Conservation (phyloP, 2,113 vertebrate genomes). For the Catagonus wagneri region DNA sequence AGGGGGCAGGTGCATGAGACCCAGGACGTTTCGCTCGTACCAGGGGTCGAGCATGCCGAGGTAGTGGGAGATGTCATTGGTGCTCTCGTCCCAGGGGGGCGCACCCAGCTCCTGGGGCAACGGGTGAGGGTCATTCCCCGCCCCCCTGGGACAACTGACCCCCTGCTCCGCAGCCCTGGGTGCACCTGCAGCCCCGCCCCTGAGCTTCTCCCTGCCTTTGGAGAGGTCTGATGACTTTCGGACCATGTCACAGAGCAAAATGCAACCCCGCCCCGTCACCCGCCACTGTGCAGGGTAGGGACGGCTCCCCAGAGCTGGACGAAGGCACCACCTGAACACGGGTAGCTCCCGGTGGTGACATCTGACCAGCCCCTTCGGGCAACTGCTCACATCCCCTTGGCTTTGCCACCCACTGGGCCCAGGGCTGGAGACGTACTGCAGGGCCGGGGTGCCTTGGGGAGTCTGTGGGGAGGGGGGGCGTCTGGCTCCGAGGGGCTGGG, state of each 20-base stretch:
- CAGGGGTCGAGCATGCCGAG: slow-evolving; percentile 98
- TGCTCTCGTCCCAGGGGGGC: slow-evolving; percentile 86
- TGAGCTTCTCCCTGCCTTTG: background rate
- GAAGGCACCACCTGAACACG: accelerated
- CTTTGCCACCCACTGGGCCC: background rate
- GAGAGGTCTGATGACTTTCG: background rate
- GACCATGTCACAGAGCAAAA: background rate
- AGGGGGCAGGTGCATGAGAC: slow-evolving; percentile 93
- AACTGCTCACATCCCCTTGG: no score
- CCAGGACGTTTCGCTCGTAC: slow-evolving; percentile 96
- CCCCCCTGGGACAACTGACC: background rate
- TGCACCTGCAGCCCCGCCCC: background rate
- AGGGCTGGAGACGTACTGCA: slow-evolving; percentile 70
- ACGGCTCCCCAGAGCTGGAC: no score
- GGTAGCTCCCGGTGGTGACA: background rate
- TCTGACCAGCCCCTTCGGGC: background rate
- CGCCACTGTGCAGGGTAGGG: background rate
- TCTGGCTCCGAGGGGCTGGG: slow-evolving; percentile 9
- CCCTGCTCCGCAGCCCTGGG: accelerated
- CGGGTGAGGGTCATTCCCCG: slow-evolving; percentile 45
- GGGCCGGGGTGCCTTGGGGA: slow-evolving; percentile 19
- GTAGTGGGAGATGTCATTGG: slow-evolving; percentile 95
- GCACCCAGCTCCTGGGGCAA: slow-evolving; percentile 73
- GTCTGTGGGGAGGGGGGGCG: slow-evolving; percentile 25
- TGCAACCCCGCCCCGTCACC: background rate